A percentile compares a stretch with the other conserved stretches of the same genome.
phyloP scores from a whole-genome alignment of 2,888 invertebrate genomes.

The Drosophila mayaguana region DNA sequence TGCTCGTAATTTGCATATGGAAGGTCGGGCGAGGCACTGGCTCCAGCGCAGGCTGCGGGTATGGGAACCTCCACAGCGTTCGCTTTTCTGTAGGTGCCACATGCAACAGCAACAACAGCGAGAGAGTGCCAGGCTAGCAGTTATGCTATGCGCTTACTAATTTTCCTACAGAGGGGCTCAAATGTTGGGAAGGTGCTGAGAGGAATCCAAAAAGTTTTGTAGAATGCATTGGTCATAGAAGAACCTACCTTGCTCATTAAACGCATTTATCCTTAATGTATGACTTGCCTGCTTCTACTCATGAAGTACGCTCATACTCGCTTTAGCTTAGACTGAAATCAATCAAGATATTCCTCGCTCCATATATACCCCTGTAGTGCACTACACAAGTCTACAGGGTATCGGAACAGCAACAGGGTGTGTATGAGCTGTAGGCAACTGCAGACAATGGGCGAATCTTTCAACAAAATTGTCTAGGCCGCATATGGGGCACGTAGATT shows the following conservation, averaged over 20 bases:
- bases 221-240: too few species aligned
- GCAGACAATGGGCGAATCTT: slow-evolving; percentile 74
- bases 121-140: neutral
- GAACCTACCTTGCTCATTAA: too few species aligned
- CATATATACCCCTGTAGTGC: neutral
- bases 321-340: too few species aligned
- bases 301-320: too few species aligned
- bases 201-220: too few species aligned
- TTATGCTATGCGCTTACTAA: neutral
- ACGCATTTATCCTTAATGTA: too few species aligned
- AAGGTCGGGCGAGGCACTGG: slow-evolving; percentile 56
- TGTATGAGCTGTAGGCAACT: slow-evolving; percentile 72
- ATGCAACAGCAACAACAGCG: slow-evolving; percentile 28
- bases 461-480: slow-evolving; percentile 55
- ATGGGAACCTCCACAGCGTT: slow-evolving; percentile 82
- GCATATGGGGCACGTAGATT: slow-evolving; percentile 81
- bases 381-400: slow-evolving; percentile 11
- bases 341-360: too few species aligned
- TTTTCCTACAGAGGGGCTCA: too few species aligned
- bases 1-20: slow-evolving; percentile 82
- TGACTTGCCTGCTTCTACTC: too few species aligned
- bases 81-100: slow-evolving; percentile 62
- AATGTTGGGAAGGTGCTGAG: too few species aligned
- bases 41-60: slow-evolving; percentile 12
- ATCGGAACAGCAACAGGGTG: slow-evolving; percentile 73